phyloP scores from a whole-genome alignment of 1,140 invertebrate genomes.

The Yoshiicerus persimilis region DNA sequence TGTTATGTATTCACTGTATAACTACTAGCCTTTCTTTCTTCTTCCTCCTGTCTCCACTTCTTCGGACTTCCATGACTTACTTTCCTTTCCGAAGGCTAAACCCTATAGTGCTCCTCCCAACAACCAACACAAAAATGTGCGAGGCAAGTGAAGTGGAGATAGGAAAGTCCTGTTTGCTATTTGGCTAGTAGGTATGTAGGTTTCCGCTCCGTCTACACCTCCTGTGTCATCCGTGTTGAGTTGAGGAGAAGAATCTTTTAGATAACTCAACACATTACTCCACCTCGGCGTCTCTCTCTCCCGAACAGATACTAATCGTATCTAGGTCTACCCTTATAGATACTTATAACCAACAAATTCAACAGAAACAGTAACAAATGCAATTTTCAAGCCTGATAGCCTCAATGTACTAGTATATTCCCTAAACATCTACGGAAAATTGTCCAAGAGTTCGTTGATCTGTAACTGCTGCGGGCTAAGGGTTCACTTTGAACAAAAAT shows the following conservation, averaged over 20 bases:
- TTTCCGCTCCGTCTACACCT: neutral
- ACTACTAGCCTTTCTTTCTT: neutral
- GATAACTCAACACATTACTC: neutral
- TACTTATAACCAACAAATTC: neutral
- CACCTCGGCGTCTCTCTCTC: neutral
- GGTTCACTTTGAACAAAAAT: neutral
- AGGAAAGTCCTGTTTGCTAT: neutral
- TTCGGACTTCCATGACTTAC: neutral
- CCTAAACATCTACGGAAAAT: neutral
- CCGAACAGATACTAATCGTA: too few species aligned
- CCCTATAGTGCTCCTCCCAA: neutral
- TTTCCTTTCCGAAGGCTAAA: neutral
- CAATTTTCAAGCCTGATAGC: neutral
- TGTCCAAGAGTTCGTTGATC: constrained; percentile 18
- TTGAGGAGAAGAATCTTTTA: neutral
- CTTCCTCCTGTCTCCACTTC: neutral
- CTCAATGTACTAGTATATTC: neutral
- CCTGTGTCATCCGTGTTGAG: neutral
- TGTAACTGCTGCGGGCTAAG: neutral
- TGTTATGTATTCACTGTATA: neutral
- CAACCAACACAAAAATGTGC: neutral
- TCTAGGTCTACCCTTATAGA: too few species aligned
- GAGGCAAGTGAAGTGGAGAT: neutral
- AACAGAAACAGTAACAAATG: neutral
- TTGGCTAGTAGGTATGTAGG: neutral